phyloP scores from a whole-genome alignment of 1,140 invertebrate genomes.

The Apis florea region DNA sequence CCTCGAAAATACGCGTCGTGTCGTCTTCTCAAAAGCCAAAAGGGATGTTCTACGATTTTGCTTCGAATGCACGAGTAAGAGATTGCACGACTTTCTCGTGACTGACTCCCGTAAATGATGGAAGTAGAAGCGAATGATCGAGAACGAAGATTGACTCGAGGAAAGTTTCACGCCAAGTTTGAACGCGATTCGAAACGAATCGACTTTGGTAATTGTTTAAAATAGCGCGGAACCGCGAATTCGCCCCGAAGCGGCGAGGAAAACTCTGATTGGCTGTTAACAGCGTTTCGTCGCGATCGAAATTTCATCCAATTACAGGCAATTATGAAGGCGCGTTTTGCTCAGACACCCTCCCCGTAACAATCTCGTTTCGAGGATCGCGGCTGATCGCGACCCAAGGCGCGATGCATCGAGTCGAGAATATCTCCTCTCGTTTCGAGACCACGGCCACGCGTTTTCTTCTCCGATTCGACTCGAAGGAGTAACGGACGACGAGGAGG shows the following conservation, averaged over 20 bases:
- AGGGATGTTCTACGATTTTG: background rate
- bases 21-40: constrained; percentile 32
- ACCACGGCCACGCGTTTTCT: constrained; percentile 11
- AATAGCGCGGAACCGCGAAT: background rate
- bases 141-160: background rate
- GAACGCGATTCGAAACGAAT: background rate
- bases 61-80: background rate
- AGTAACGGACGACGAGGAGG: no score
- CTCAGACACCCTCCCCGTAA: background rate
- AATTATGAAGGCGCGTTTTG: constrained; percentile 6
- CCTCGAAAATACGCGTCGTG: background rate
- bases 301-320: background rate
- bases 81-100: no score
- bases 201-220: background rate
- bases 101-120: no score
- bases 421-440: constrained; percentile 32
- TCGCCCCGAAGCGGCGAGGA: background rate
- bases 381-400: constrained; percentile 45
- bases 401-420: constrained; percentile 56
- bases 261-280: constrained; percentile 35
- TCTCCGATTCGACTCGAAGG: no score
- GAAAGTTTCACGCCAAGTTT: background rate
- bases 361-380: constrained; percentile 20
- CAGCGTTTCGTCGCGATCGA: constrained; percentile 17
- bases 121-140: no score